Percentiles rank a stretch among this genome's conserved stretches.
These are phyloP conservation scores for Dasypolia templi DNA, from an alignment of 2,888 invertebrate genomes.

Conservation along the genomic window DNA sequence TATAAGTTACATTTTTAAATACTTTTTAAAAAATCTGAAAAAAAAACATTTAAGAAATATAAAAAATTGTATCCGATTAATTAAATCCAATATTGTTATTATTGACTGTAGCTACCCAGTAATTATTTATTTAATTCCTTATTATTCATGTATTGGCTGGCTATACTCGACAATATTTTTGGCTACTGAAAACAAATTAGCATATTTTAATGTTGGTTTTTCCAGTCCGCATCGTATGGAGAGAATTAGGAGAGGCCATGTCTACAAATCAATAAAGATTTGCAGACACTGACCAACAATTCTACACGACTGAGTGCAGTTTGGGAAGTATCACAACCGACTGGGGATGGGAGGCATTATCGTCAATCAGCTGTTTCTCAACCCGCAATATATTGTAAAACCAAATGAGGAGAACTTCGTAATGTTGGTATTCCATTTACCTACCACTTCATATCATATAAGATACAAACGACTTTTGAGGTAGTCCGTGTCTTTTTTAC, in stretches of 20 bases:
- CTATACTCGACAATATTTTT: background rate
- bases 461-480: background rate
- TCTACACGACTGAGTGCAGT: background rate
- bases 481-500: background rate
- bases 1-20: too few species aligned
- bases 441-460: background rate
- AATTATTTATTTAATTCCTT: background rate
- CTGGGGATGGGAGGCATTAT: background rate
- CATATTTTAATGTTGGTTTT: background rate
- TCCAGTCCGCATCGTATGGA: too few species aligned
- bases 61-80: too few species aligned
- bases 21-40: too few species aligned
- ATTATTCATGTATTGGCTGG: background rate
- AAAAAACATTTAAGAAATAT: too few species aligned
- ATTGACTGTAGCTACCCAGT: background rate
- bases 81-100: too few species aligned
- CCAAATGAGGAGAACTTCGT: background rate
- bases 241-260: background rate
- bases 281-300: background rate
- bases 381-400: background rate
- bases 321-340: slow-evolving; percentile 1
- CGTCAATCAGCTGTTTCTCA: slow-evolving; percentile 13
- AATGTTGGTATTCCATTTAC: background rate
- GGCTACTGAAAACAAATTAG: background rate
- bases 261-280: too few species aligned